Conservation (phyloP, 1,140 invertebrate species). For the Melitaea cinxia region DNA sequence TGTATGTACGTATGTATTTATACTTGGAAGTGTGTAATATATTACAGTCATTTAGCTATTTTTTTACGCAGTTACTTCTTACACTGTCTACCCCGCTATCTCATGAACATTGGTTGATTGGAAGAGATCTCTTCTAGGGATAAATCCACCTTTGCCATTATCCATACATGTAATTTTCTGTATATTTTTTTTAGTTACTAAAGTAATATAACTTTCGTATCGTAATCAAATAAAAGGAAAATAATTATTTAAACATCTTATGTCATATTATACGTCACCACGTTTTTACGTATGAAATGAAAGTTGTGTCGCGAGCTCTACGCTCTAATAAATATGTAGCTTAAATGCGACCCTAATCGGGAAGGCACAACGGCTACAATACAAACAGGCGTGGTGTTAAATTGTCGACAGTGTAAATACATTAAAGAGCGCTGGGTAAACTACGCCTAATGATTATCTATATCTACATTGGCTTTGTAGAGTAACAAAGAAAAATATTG, state of each 20-base stretch:
- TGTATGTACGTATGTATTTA: too few species aligned
- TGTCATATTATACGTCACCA: slow-evolving; percentile 39
- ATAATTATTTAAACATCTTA: slow-evolving; percentile 41
- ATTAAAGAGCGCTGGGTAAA: slow-evolving; percentile 73
- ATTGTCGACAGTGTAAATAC: slow-evolving; percentile 76
- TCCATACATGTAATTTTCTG: too few species aligned
- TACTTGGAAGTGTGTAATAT: too few species aligned
- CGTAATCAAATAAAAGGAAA: slow-evolving; percentile 53
- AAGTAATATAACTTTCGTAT: too few species aligned
- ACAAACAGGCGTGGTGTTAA: slow-evolving; percentile 76
- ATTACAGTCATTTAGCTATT: too few species aligned
- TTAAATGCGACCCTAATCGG: slow-evolving; percentile 75
- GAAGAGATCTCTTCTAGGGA: too few species aligned
- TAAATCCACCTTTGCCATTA: too few species aligned
- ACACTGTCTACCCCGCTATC: too few species aligned
- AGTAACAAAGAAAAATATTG: slow-evolving; percentile 55
- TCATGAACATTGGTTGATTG: too few species aligned
- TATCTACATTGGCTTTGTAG: slow-evolving; percentile 57
- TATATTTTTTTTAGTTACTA: too few species aligned
- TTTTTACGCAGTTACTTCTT: too few species aligned
- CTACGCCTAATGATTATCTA: slow-evolving; percentile 73
- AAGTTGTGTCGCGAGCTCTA: slow-evolving; percentile 72
- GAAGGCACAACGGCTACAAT: slow-evolving; percentile 77
- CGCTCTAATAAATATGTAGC: slow-evolving; percentile 78
- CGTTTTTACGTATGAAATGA: slow-evolving; percentile 72